A percentile compares a stretch with the other conserved stretches of the same genome.
These are phyloP conservation scores for Mesochorus sp. DNA, from an alignment of 2,888 invertebrate species.

Conservation along the genomic window DNA sequence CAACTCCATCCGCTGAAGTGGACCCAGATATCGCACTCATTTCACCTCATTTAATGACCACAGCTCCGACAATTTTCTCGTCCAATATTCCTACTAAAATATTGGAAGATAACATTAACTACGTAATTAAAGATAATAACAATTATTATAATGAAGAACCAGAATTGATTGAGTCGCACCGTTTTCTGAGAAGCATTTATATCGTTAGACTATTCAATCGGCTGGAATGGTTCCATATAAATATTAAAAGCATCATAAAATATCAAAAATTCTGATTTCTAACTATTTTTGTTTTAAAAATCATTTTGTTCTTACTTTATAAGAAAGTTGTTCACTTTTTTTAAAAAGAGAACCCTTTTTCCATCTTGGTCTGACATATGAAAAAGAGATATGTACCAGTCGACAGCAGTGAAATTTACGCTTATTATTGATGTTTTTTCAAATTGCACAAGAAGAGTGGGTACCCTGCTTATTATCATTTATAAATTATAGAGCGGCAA, in stretches of 20 bases:
- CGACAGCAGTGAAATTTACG: no score
- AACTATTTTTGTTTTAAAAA: background rate
- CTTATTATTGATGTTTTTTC: no score
- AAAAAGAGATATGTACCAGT: no score
- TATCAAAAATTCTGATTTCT: background rate
- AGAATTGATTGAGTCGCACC: background rate
- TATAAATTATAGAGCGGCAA: no score
- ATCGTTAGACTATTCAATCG: background rate
- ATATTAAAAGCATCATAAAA: background rate
- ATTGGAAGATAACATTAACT: background rate
- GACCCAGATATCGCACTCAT: constrained; percentile 2
- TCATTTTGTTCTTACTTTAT: background rate
- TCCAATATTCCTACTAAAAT: background rate
- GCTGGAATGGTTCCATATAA: background rate
- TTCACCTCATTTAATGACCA: background rate
- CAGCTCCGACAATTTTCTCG: background rate
- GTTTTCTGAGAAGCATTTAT: background rate
- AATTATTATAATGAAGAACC: background rate
- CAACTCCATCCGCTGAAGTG: background rate
- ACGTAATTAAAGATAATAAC: no score
- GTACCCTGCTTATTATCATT: no score
- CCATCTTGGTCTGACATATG: no score
- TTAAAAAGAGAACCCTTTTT: no score
- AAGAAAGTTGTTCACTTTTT: no score
- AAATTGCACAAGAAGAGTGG: no score